These are phyloP conservation scores for Zoanthus solanderi DNA, from an alignment of 92 coral and sea anemone species.

Conservation along the genomic window DNA sequence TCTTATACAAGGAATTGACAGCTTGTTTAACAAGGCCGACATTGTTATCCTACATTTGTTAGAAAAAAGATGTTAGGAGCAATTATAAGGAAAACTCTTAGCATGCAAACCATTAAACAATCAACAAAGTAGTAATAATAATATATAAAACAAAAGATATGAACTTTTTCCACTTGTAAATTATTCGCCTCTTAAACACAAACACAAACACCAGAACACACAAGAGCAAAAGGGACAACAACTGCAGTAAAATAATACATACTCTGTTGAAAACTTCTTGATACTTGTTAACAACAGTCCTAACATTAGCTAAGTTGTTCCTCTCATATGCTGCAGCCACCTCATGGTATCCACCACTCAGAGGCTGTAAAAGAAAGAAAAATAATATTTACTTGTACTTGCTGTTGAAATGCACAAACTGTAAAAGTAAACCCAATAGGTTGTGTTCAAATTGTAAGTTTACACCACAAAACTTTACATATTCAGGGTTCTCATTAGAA, in stretches of 20 bases:
- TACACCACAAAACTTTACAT: neutral
- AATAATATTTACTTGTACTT: neutral
- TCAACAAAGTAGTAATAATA: neutral
- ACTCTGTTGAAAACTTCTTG: conserved; percentile 87
- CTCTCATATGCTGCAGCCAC: conserved; percentile 80
- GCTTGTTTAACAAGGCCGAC: conserved; percentile 96
- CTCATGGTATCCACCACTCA: conserved; percentile 92
- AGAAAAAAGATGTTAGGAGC: neutral
- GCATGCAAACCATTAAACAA: neutral
- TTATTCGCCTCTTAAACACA: too few relatives aligned
- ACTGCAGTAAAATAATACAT: conserved; percentile 30
- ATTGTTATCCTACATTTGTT: conserved; percentile 80
- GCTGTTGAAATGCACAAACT: too few relatives aligned
- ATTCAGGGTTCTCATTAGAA: neutral
- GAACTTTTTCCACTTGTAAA: too few relatives aligned
- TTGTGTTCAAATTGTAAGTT: neutral
- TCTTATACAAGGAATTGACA: conserved; percentile 87
- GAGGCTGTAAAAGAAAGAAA: conserved; percentile 66
- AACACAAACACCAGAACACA: too few relatives aligned
- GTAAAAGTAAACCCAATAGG: neutral
- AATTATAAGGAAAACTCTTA: neutral
- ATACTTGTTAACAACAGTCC: conserved; percentile 80
- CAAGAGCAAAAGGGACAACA: neutral
- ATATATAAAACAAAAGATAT: too few relatives aligned
- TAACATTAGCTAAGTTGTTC: conserved; percentile 81